Percentiles rank a stretch among this genome's conserved stretches.
These are phyloP conservation scores for Melanotaenia duboulayi DNA, from an alignment of 2,113 vertebrate genomes.

Conservation along the genomic window DNA sequence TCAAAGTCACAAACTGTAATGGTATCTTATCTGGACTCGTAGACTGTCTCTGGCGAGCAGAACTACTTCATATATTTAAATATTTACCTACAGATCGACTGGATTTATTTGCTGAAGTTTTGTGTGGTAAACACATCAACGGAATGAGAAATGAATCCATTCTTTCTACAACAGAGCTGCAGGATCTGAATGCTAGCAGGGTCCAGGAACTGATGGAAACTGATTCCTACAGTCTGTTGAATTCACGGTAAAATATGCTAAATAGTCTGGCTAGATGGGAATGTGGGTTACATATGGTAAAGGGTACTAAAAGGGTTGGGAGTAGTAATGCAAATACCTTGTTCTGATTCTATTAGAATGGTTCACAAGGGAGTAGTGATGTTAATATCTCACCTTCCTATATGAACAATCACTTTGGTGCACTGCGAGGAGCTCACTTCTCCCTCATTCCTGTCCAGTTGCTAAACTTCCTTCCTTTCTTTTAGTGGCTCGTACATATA, in stretches of 20 bases:
- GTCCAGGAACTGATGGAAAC: conserved; percentile 4
- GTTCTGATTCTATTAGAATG: conserved; percentile 58
- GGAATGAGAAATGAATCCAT: too few relatives aligned
- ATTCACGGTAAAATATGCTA: conserved; percentile 71
- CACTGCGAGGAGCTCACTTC: conserved; percentile 6
- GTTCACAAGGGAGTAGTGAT: conserved; percentile 64
- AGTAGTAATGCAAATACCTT: conserved; percentile 77
- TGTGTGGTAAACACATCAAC: too few relatives aligned
- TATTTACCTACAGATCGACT: too few relatives aligned
- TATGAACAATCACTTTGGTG: conserved; percentile 13
- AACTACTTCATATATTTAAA: too few relatives aligned
- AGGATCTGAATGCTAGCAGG: conserved; percentile 38
- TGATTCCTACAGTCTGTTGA: conserved; percentile 53
- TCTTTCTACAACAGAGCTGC: too few relatives aligned
- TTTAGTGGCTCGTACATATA: neutral
- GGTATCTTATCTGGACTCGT: too few relatives aligned
- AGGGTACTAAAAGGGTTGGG: conserved; percentile 67
- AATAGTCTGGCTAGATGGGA: conserved; percentile 55
- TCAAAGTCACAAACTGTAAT: too few relatives aligned
- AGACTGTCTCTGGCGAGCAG: too few relatives aligned
- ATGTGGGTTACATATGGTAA: conserved; percentile 49
- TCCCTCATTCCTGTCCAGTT: conserved; percentile 13
- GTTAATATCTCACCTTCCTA: conserved; percentile 41
- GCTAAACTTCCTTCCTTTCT: neutral
- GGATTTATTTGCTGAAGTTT: too few relatives aligned